Conservation (phyloP, 2,797 vertebrate species). For the Gallinago nigripennis region DNA sequence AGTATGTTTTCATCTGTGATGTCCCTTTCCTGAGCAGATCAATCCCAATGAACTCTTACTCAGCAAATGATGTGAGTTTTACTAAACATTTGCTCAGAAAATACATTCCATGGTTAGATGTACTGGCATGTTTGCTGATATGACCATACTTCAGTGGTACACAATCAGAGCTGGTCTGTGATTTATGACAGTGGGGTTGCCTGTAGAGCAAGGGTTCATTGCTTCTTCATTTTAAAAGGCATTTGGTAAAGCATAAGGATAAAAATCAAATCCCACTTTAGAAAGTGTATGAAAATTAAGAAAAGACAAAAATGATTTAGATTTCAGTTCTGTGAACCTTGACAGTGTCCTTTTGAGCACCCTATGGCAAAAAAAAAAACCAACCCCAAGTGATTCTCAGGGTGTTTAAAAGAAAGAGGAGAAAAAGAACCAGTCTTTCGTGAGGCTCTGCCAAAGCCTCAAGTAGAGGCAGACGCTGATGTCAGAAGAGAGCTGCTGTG, state of each 20-base stretch:
- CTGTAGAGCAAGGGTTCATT: neutral
- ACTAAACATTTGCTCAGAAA: slow-evolving; percentile 51
- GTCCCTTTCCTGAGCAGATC: slow-evolving; percentile 46
- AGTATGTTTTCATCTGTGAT: neutral
- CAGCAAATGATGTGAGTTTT: slow-evolving; percentile 35
- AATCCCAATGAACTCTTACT: slow-evolving; percentile 31
- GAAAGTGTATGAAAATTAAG: neutral
- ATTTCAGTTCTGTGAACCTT: neutral
- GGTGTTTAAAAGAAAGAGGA: slow-evolving; percentile 9
- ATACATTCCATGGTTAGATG: slow-evolving; percentile 36
- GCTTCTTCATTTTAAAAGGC: neutral
- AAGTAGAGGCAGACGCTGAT: slow-evolving; percentile 56
- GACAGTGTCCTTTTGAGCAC: neutral
- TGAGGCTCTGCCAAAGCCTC: slow-evolving; percentile 55
- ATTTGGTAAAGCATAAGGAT: neutral
- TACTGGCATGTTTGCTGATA: slow-evolving; percentile 21
- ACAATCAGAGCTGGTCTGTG: neutral
- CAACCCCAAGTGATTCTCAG: slow-evolving; percentile 13
- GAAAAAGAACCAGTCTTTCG: slow-evolving; percentile 2
- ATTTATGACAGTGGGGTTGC: neutral
- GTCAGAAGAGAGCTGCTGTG: slow-evolving; percentile 57
- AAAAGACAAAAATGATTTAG: neutral
- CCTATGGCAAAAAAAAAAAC: neutral
- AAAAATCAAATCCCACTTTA: neutral
- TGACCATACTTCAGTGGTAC: neutral